Base-by-base conservation (phyloP, 2,888 invertebrate genomes). In the Parnassius mnemosyne region DNA sequence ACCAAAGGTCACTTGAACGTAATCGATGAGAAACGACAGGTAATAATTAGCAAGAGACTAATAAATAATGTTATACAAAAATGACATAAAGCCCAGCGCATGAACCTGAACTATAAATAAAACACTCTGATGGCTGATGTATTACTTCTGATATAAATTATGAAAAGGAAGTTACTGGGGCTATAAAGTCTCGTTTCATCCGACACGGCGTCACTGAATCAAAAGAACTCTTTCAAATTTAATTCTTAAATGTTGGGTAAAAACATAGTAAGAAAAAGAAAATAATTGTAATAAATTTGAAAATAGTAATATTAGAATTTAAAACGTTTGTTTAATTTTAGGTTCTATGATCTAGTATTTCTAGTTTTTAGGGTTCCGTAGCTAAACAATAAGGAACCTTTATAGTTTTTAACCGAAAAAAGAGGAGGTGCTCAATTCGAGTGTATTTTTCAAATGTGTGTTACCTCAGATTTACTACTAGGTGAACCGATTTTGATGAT, bases 11-110 rank as follows among this genome's bases (percentile, higher is more conserved):
- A 63, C 43, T 25, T 20, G 63, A 42, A 13, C 58, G 60, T 52
- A 63, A 63, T 60, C 63, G 63, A 63, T 56, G 63, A 56, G 44
- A 49, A 47, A 63, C 59, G 60, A 60, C 63, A 60, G 60, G 59
- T 60, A 59, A 63, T 63, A 63, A 63, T 63, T 63, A 63, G 63
- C 42, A 60, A 63, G 56, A 49, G 47, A 56, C 60, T 56, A 53
- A 63, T 63, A 63, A 63, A 63, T 63, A 63, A 63, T 60, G 59
- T 59, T 60, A 60, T 60, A 60, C 63, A 63, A 60, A 61, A 63
- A 63, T 60, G 59, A 60, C 63, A 63, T 63, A 63, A 60, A 63
- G 53, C 56, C 63, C 56, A 47, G 34, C 51, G 59, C 53, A 50
- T 60, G 56, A 56, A 56, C 56, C 56, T 60, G 63, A 60, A 59